Percentiles rank a stretch among this genome's conserved stretches.
Conservation (phyloP, 1,140 invertebrate species). For the Manduca sexta region DNA sequence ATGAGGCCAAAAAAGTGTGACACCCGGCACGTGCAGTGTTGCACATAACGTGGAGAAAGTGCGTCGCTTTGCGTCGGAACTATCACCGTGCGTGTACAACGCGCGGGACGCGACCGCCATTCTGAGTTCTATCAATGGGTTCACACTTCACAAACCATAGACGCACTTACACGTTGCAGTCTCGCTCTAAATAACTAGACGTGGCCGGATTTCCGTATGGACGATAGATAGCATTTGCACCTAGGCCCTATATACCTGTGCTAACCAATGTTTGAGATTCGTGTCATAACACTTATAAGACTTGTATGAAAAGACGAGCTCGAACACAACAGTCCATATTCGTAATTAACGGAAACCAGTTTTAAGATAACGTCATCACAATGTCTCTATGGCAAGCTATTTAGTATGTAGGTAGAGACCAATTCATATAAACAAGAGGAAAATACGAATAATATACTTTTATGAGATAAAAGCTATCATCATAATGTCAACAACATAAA, state of each 20-base stretch:
- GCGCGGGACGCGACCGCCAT: slow-evolving; percentile 41
- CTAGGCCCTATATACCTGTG: background rate
- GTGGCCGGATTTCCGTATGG: slow-evolving; percentile 45
- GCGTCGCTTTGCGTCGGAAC: slow-evolving; percentile 19
- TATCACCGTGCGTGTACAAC: no score
- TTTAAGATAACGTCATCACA: background rate
- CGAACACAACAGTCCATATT: no score
- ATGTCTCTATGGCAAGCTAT: background rate
- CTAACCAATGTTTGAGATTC: background rate
- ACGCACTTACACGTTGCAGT: slow-evolving; percentile 41
- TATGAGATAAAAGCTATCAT: no score
- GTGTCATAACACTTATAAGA: background rate
- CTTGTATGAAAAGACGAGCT: no score
- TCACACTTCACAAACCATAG: slow-evolving; percentile 41
- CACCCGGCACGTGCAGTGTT: slow-evolving; percentile 44
- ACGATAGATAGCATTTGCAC: background rate
- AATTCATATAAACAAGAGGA: background rate
- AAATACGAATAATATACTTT: no score
- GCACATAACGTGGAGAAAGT: slow-evolving; percentile 48
- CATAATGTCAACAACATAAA: no score
- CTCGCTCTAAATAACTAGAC: slow-evolving; percentile 36
- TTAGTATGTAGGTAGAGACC: background rate
- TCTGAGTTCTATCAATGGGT: slow-evolving; percentile 48
- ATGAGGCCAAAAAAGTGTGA: slow-evolving; percentile 45
- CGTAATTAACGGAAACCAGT: no score